phyloP scores from a whole-genome alignment of 2,113 vertebrate genomes.

The Indri indri region DNA sequence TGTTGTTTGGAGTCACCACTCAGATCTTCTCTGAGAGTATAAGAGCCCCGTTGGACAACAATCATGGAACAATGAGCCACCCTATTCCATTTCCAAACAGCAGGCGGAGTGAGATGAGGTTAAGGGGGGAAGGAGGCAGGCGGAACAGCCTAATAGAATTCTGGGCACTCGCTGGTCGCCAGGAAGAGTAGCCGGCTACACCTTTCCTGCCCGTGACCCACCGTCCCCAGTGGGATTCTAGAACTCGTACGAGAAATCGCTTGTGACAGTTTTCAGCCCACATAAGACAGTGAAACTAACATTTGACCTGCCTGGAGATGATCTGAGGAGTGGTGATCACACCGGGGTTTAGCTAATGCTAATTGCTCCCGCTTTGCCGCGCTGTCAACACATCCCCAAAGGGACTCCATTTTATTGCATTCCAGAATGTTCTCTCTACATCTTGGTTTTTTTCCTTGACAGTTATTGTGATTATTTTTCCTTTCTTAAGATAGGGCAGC shows the following conservation, averaged over 20 bases:
- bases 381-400: constrained; percentile 34
- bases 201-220: neutral
- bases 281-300: neutral
- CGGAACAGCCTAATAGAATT: neutral
- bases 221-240: neutral
- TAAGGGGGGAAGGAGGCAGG: neutral
- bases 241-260: neutral
- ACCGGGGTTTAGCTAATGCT: neutral
- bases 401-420: constrained; percentile 51
- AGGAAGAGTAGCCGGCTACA: neutral
- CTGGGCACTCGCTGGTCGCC: neutral
- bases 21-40: neutral
- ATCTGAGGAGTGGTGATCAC: neutral
- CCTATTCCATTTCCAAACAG: neutral
- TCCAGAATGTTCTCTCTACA: constrained; percentile 58
- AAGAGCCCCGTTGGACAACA: neutral
- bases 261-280: neutral
- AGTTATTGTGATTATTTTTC: constrained; percentile 57
- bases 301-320: neutral
- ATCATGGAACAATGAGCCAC: neutral
- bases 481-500: constrained; percentile 54
- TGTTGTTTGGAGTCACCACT: neutral
- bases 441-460: constrained; percentile 55
- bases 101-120: too few species aligned
- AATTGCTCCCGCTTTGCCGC: neutral